Evolutionary conservation across 2,888 invertebrate species (phyloP).

Genomic region (Acleris cristana): DNA sequence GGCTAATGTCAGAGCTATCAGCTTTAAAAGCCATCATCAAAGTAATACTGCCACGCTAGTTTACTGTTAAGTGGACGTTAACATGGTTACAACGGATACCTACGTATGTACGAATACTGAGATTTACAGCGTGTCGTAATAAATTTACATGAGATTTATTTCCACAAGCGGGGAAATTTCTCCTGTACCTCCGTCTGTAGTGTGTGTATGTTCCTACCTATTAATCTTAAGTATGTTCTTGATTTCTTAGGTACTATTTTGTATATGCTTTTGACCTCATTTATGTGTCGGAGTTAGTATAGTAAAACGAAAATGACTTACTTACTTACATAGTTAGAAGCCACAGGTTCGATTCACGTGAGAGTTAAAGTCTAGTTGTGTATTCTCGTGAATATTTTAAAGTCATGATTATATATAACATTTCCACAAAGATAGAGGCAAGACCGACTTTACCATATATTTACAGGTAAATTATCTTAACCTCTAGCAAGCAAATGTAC

Average conservation of each 20-base stretch:
- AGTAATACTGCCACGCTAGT: conserved; percentile 9
- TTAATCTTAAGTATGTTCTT: not conserved
- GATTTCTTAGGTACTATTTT: not conserved
- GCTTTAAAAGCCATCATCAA: conserved; percentile 25
- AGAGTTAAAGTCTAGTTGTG: no score
- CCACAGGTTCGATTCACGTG: no score
- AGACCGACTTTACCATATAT: no score
- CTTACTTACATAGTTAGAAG: no score
- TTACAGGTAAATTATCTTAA: no score
- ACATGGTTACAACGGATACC: not conserved
- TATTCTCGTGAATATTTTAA: no score
- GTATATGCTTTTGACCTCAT: no score
- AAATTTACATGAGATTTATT: conserved; percentile 5
- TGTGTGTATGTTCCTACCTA: not conserved
- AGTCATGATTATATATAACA: no score
- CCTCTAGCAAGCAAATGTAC: not conserved
- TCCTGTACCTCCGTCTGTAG: not conserved
- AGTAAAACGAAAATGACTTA: no score
- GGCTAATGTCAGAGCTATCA: conserved; percentile 20
- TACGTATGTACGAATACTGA: not conserved
- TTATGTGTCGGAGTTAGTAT: no score
- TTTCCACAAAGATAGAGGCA: no score
- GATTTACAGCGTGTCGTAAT: conserved; percentile 6
- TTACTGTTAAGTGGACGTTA: not conserved
- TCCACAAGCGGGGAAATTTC: not conserved